Evolutionary conservation across 2,113 vertebrate genomes (phyloP).

Genomic region (Campylomormyrus numenius): DNA sequence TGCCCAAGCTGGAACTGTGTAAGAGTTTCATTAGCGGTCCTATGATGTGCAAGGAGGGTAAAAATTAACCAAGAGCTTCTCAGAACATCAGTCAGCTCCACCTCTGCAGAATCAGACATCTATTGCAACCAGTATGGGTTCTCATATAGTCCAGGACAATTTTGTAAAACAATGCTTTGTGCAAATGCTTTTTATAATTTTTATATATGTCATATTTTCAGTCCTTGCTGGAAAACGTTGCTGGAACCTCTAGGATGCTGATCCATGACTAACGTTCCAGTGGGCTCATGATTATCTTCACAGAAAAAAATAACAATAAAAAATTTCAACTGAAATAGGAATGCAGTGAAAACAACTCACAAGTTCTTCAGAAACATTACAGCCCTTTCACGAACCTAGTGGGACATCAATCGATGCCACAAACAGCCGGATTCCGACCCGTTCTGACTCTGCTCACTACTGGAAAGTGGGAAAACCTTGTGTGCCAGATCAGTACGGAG

Average conservation of each 20-base stretch:
- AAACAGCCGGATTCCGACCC: neutral
- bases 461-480: neutral
- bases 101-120: neutral
- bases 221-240: neutral
- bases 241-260: neutral
- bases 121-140: neutral
- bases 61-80: neutral
- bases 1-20: neutral
- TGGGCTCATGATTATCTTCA: neutral
- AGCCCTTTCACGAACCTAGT: neutral
- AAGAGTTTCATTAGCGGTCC: neutral
- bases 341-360: neutral
- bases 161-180: neutral
- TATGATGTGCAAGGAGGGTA: neutral
- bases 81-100: neutral
- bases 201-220: neutral
- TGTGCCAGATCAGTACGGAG: neutral
- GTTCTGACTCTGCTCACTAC: neutral
- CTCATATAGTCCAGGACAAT: neutral
- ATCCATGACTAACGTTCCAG: neutral
- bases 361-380: neutral
- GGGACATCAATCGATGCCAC: neutral
- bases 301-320: neutral
- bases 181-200: neutral
- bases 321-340: neutral